These are phyloP conservation scores for Eristalis arbustorum DNA, from an alignment of 2,888 invertebrate species.

Conservation along the genomic window DNA sequence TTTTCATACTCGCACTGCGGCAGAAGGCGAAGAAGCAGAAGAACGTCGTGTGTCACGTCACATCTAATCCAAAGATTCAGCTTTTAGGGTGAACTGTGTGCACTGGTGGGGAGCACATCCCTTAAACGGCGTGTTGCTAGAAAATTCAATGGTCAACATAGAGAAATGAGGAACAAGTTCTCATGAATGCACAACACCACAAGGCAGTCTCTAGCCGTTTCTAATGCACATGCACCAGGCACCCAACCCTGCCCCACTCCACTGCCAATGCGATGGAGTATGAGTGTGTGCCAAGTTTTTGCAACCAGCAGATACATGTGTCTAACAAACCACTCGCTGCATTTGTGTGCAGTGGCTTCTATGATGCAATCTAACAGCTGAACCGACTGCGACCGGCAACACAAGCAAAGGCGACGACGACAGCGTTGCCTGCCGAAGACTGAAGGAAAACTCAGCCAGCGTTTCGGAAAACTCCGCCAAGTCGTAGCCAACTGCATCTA, in stretches of 20 bases:
- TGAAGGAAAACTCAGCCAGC: slow-evolving; percentile 33
- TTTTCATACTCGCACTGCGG: not conserved
- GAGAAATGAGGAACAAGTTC: slow-evolving; percentile 62
- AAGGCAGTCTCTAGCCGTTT: slow-evolving; percentile 1
- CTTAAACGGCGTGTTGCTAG: slow-evolving; percentile 36
- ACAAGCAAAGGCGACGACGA: not conserved
- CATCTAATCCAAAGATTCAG: not conserved
- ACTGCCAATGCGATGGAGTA: not conserved
- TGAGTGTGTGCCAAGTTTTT: slow-evolving; percentile 35
- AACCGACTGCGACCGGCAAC: slow-evolving; percentile 30
- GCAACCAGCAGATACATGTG: slow-evolving; percentile 43
- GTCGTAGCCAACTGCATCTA: slow-evolving; percentile 27
- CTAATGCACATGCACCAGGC: slow-evolving; percentile 29
- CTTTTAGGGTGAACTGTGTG: not conserved
- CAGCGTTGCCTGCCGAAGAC: not conserved
- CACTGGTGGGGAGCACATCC: not conserved
- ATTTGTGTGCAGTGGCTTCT: slow-evolving; percentile 33
- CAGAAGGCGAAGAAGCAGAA: too few relatives aligned
- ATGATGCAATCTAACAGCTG: slow-evolving; percentile 55
- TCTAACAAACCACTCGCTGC: slow-evolving; percentile 36
- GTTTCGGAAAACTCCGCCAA: slow-evolving; percentile 59
- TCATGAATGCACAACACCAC: slow-evolving; percentile 42
- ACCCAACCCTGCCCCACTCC: not conserved
- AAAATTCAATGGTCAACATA: slow-evolving; percentile 66
- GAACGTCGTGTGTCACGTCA: not conserved